Evolutionary conservation across 2,888 invertebrate species (phyloP).

Genomic region (Rhagophthalmus giganteus): DNA sequence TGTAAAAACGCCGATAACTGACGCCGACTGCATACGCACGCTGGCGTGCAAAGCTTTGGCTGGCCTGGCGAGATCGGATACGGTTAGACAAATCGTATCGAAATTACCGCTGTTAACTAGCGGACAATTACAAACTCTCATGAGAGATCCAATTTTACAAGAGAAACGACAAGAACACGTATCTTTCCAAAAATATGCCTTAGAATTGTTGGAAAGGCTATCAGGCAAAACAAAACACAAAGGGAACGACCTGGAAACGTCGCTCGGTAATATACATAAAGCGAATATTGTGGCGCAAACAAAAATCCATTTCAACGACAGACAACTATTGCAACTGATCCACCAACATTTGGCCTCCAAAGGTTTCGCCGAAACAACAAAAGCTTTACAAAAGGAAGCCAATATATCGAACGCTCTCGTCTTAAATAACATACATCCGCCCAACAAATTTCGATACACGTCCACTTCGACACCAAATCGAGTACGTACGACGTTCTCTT

Average conservation of each 20-base stretch:
- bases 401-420: constrained; percentile 63
- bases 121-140: constrained; percentile 81
- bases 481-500: constrained; percentile 38
- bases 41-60: constrained; percentile 91
- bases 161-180: constrained; percentile 96
- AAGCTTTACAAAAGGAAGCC: constrained; percentile 76
- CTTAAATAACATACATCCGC: constrained; percentile 44
- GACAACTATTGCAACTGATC: constrained; percentile 89
- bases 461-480: constrained; percentile 60
- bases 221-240: constrained; percentile 87
- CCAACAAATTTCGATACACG: constrained; percentile 55
- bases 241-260: constrained; percentile 78
- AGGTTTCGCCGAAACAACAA: constrained; percentile 74
- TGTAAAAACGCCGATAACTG: constrained; percentile 92
- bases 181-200: constrained; percentile 91
- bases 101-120: constrained; percentile 93
- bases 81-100: constrained; percentile 91
- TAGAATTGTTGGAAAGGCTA: constrained; percentile 85
- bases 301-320: constrained; percentile 90
- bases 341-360: constrained; percentile 81
- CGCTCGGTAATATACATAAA: constrained; percentile 88
- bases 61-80: constrained; percentile 91
- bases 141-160: constrained; percentile 95
- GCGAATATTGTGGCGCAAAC: constrained; percentile 97
- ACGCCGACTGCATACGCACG: constrained; percentile 93